Evolutionary conservation across 2,797 vertebrate species (phyloP).

Genomic region (Hydrolagus colliei): DNA sequence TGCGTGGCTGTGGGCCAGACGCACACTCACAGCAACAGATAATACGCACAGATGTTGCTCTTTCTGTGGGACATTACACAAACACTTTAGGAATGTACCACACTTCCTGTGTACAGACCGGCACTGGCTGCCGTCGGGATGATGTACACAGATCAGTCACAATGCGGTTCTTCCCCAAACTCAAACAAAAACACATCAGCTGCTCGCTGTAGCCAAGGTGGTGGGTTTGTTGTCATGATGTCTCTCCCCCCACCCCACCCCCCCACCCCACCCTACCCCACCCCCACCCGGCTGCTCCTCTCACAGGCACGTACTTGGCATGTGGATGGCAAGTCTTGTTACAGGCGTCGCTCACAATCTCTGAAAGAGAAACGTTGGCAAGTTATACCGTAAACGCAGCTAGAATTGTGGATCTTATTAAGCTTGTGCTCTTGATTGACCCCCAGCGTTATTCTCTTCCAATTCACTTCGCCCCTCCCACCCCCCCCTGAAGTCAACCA

Average conservation of each 20-base stretch:
- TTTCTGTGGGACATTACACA: neutral
- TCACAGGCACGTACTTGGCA: slow-evolving; percentile 70
- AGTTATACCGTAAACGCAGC: neutral
- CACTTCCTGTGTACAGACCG: neutral
- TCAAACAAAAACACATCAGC: neutral
- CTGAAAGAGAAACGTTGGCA: slow-evolving; percentile 46
- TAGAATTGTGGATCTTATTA: neutral
- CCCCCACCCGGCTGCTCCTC: neutral
- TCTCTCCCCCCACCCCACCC: no score
- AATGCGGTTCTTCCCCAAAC: neutral
- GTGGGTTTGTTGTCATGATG: no score
- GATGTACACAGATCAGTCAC: neutral
- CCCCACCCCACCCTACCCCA: no score
- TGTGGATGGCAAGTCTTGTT: slow-evolving; percentile 68
- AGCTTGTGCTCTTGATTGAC: no score
- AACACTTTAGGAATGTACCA: neutral
- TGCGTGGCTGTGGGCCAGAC: neutral
- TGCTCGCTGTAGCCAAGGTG: neutral
- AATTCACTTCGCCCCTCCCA: no score
- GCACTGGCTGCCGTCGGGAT: neutral
- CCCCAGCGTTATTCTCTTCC: no score
- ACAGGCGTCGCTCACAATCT: slow-evolving; percentile 66
- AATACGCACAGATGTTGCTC: neutral
- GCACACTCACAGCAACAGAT: neutral
- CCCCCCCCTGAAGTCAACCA: no score